Conservation (phyloP, 2,888 invertebrate species). For the Erebia palarica region DNA sequence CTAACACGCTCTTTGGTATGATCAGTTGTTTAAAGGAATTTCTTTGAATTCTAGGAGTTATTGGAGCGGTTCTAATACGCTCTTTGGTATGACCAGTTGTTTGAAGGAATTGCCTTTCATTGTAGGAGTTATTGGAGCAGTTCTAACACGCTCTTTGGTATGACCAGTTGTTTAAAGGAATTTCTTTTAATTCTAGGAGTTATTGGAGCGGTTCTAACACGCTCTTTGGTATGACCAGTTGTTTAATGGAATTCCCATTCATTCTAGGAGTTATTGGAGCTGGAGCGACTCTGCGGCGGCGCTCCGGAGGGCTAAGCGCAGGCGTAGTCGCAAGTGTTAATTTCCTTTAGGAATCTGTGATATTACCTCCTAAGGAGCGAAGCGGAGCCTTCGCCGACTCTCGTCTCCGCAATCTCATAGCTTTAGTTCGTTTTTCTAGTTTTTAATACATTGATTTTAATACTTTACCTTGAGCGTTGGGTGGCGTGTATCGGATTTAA, state of each 20-base stretch:
- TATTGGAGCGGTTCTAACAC: no score
- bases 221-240: no score
- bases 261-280: constrained; percentile 65
- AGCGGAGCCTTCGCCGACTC: constrained; percentile 42
- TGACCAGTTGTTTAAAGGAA: no score
- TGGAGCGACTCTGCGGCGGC: constrained; percentile 69
- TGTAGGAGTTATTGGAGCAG: constrained; percentile 64
- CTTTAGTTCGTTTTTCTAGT: constrained; percentile 43
- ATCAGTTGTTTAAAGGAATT: no score
- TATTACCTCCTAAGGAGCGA: constrained; percentile 77
- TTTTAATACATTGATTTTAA: constrained; percentile 20
- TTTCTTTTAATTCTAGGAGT: no score
- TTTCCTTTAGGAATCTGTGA: constrained; percentile 75
- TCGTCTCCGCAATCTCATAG: constrained; percentile 59
- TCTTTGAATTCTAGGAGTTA: no score
- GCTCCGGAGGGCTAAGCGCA: constrained; percentile 62
- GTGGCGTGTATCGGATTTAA: not conserved
- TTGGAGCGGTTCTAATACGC: no score
- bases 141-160: no score
- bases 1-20: no score
- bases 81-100: no score
- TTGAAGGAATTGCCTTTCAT: constrained; percentile 4
- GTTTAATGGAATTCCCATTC: not conserved
- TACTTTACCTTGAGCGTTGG: not conserved
- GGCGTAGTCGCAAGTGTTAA: constrained; percentile 29